Evolutionary conservation across 2,113 vertebrate genomes (phyloP).

Genomic region (Daubentonia madagascariensis): DNA sequence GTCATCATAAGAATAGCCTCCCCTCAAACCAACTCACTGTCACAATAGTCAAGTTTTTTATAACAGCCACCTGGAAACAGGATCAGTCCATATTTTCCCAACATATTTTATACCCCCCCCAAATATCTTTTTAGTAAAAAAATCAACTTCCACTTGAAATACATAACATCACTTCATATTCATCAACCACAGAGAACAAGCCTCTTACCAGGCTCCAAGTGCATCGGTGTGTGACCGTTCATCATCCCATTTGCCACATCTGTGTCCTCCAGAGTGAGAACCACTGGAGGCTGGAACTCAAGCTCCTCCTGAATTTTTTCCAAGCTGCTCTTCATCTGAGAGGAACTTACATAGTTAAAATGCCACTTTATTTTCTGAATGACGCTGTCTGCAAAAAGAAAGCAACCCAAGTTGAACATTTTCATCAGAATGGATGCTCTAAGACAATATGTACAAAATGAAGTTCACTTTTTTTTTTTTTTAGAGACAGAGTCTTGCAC

Average conservation of each 20-base stretch:
- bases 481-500: neutral
- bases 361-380: conserved; percentile 94
- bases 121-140: neutral
- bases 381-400: conserved; percentile 83
- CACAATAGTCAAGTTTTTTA: neutral
- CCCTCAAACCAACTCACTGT: neutral
- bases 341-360: conserved; percentile 85
- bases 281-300: conserved; percentile 83
- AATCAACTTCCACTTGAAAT: neutral
- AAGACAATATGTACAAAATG: neutral
- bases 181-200: neutral
- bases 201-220: conserved; percentile 85
- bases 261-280: conserved; percentile 87
- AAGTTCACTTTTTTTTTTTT: neutral
- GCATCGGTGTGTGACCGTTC: conserved; percentile 84
- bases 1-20: neutral
- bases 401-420: neutral
- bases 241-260: conserved; percentile 85
- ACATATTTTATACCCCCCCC: neutral
- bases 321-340: conserved; percentile 82
- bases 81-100: neutral
- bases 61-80: neutral
- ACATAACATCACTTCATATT: neutral
- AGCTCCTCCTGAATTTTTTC: conserved; percentile 90
- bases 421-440: neutral